Evolutionary conservation across 1,140 invertebrate genomes (phyloP).

Genomic region (Ceratosolen solmsi): DNA sequence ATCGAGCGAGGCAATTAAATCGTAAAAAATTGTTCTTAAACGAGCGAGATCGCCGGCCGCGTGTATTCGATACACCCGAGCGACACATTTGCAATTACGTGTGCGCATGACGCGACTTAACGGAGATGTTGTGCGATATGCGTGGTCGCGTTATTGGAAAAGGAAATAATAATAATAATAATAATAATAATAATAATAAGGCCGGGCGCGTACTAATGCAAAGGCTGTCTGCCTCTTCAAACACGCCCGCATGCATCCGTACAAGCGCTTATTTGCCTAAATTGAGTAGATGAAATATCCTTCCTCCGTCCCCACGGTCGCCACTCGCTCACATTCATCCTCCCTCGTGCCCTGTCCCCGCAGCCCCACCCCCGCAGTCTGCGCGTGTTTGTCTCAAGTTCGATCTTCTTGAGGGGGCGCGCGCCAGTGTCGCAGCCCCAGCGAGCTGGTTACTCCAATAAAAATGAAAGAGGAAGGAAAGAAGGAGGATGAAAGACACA

Average conservation of each 20-base stretch:
- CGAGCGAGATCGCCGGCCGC: not conserved
- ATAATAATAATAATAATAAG: not conserved
- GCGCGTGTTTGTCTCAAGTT: too few relatives aligned
- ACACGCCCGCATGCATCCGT: not conserved
- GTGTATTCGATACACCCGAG: not conserved
- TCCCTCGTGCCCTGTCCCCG: not conserved
- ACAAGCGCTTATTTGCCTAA: constrained; percentile 40
- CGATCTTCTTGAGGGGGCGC: too few relatives aligned
- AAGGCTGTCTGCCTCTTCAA: not conserved
- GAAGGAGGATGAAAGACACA: too few relatives aligned
- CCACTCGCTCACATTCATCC: constrained; percentile 30
- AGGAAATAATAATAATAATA: not conserved
- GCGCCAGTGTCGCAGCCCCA: too few relatives aligned
- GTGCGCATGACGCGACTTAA: not conserved
- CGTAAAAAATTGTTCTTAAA: constrained; percentile 22
- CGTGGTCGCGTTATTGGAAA: not conserved
- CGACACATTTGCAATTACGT: not conserved
- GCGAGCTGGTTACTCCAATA: too few relatives aligned
- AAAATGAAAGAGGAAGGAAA: too few relatives aligned
- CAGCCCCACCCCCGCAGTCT: too few relatives aligned
- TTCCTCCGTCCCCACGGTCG: constrained; percentile 53
- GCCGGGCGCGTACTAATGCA: not conserved
- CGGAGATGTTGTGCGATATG: constrained; percentile 3
- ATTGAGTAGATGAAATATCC: constrained; percentile 43
- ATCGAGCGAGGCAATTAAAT: constrained; percentile 11